Percentiles rank a stretch among this genome's conserved stretches.
phyloP scores from a whole-genome alignment of 2,113 vertebrate species.

The Cephalopholis sonnerati region DNA sequence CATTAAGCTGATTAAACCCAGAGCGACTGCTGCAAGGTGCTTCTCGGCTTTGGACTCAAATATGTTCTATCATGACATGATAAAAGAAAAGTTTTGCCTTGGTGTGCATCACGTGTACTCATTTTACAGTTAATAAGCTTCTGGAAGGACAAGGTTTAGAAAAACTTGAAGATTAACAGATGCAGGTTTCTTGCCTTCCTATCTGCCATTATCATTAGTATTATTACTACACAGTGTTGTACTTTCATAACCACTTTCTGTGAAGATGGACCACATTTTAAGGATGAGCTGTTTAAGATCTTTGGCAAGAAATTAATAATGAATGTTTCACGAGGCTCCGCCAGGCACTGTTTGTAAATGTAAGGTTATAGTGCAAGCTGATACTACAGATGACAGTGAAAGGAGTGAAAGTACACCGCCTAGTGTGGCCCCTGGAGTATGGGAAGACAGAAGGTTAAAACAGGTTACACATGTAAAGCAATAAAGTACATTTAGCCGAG shows the following conservation, averaged over 20 bases:
- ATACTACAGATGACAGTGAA: constrained; percentile 66
- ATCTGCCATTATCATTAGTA: not conserved
- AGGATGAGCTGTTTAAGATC: constrained; percentile 10
- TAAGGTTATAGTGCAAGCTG: constrained; percentile 70
- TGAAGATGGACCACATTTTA: not conserved
- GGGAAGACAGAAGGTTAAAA: not conserved
- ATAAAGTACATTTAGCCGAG: not conserved
- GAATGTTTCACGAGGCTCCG: constrained; percentile 51
- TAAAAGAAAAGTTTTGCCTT: not conserved
- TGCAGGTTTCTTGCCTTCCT: not conserved
- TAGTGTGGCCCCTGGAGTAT: constrained; percentile 39
- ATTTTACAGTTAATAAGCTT: not conserved
- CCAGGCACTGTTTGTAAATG: constrained; percentile 56
- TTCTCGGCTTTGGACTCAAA: not conserved
- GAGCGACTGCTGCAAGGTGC: constrained; percentile 5
- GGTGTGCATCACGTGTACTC: not conserved
- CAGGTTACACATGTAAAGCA: not conserved
- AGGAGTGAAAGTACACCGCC: constrained; percentile 67
- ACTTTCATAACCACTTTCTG: no score
- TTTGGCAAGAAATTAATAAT: constrained; percentile 67
- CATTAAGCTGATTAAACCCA: constrained; percentile 49
- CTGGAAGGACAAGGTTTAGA: not conserved
- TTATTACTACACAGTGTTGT: not conserved
- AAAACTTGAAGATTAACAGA: not conserved
- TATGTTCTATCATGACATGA: not conserved